Evolutionary conservation across 2,113 vertebrate genomes (phyloP).

Genomic region (Dromaius novaehollandiae): DNA sequence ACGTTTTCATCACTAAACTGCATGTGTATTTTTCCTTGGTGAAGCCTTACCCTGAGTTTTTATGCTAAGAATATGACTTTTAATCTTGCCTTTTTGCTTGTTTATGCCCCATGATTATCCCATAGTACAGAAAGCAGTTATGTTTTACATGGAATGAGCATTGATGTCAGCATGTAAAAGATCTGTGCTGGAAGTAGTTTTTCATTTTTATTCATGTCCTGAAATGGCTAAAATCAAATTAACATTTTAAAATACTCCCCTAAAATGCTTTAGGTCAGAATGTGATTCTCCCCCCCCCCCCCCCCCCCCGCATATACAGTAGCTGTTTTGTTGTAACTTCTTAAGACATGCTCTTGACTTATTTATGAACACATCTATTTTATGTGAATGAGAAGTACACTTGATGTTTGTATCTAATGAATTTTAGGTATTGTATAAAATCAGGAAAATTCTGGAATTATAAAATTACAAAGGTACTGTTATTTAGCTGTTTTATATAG

Average conservation of each 20-base stretch:
- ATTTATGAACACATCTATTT: background rate
- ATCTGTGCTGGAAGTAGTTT: conserved; percentile 18
- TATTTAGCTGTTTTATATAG: background rate
- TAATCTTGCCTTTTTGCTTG: background rate
- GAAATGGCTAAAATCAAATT: background rate
- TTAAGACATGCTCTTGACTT: background rate
- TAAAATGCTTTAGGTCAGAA: background rate
- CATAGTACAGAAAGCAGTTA: background rate
- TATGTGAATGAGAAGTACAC: background rate
- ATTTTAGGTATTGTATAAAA: background rate
- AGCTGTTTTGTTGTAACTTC: background rate
- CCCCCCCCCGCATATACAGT: background rate
- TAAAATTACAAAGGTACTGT: background rate
- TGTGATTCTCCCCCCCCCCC: background rate
- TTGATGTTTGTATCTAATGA: background rate
- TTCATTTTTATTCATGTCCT: conserved; percentile 39
- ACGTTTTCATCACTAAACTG: background rate
- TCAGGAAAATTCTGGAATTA: background rate
- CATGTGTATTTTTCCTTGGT: background rate
- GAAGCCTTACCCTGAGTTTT: background rate
- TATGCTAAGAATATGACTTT: background rate
- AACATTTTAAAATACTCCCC: background rate
- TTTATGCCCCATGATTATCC: background rate
- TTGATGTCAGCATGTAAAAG: background rate
- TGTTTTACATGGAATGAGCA: background rate